phyloP scores from a whole-genome alignment of 2,797 vertebrate species.

The Manis crassicaudata region DNA sequence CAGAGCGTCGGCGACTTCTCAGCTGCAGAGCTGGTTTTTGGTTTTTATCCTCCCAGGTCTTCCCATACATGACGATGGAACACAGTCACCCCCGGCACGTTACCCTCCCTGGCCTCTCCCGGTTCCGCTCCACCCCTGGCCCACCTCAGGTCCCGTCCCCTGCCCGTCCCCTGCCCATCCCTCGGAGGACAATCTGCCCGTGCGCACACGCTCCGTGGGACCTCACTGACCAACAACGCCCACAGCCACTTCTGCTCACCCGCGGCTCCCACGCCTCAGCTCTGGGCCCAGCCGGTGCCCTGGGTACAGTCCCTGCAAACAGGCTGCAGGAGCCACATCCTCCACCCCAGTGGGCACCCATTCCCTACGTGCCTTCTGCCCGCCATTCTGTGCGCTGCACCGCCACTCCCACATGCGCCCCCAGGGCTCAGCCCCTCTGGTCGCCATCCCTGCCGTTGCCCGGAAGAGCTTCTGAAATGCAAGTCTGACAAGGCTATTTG shows the following conservation, averaged over 20 bases:
- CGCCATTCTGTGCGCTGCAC: background rate
- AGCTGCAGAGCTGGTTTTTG: fast-evolving
- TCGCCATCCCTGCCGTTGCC: fast-evolving
- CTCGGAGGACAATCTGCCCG: too few species aligned
- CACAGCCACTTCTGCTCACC: background rate
- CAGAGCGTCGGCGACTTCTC: fast-evolving
- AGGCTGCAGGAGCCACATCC: fast-evolving
- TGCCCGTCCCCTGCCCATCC: fast-evolving
- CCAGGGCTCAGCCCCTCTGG: background rate
- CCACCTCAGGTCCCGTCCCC: background rate
- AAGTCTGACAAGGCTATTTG: fast-evolving
- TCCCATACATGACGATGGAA: fast-evolving
- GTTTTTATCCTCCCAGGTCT: background rate
- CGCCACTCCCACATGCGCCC: fast-evolving
- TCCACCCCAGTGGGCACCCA: fast-evolving
- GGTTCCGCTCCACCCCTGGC: background rate
- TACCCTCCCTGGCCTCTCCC: background rate
- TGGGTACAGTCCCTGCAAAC: background rate
- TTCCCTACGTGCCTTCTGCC: fast-evolving
- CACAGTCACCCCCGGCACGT: fast-evolving
- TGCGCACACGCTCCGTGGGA: background rate
- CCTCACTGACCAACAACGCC: too few species aligned
- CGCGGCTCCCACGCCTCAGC: background rate
- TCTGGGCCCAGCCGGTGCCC: background rate
- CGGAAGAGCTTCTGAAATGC: background rate